Evolutionary conservation across 2,797 vertebrate genomes (phyloP), one percentile per base, ranked within the genome.

Genomic region (Naso thynnoides): DNA sequence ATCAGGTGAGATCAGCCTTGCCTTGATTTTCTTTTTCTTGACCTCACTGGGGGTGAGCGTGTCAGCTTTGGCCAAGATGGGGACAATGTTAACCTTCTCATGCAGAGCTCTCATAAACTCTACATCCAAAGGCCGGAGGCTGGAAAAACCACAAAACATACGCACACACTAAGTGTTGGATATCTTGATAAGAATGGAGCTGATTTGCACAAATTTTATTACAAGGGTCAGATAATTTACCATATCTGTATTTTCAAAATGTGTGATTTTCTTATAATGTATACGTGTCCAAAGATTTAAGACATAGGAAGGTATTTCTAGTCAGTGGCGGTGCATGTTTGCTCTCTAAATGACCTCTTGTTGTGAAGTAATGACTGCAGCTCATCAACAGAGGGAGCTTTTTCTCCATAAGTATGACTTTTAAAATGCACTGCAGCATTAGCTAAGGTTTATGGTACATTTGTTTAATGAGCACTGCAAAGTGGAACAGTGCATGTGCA

Each of bases 61-160:
- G 90, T 99, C 98, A 0, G 98, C 97, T 93, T 99, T 99, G 58
- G 97, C 97, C 88, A 99, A 87, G 58, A 99, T 90, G 0, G 98
- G 98, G 60, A 99, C 98, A 0, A 99, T 97, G 93, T 99, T 99
- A 44, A 99, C 98, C 4, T 97, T 96, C 91, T 98, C 96, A 52
- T 99, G 98, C 39, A 99, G 94, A 38, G 98, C 98, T 80, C 93
- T 96, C 96, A 99, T 98, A 78, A 99, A 99, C 74, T 99, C 97
- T 83, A 99, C 96, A 7, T 99, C 98, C 90, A 99, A 69, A 50
- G 98, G 97, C 54, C 98, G 95, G 49, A 99, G 95, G 70, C 98
- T 99, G 88, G 49, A 61, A 57, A 41, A 81, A 9, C 69, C 0
- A 44, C 0, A 38, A 77, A 29, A 70, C 38, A 73, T 14, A 41